Evolutionary conservation across 2,113 vertebrate species (phyloP).

Genomic region (Nansenia antarctica): DNA sequence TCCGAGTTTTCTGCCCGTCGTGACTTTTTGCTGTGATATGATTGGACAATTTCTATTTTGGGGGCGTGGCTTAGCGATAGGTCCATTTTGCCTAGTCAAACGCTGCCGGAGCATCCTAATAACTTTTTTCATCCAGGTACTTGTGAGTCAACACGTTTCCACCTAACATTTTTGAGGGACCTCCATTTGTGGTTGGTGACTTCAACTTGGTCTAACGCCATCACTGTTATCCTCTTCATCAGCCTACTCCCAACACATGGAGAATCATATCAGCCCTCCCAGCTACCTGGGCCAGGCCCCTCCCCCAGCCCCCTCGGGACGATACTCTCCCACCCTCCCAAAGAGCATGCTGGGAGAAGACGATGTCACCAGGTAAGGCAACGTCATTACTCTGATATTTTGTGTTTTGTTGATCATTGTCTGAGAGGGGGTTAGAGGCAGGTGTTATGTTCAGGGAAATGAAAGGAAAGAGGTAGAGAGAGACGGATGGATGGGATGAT

Average conservation of each 20-base stretch:
- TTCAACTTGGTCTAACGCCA: too few species aligned
- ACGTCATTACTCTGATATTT: neutral
- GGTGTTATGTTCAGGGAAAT: neutral
- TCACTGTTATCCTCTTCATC: slow-evolving; percentile 39
- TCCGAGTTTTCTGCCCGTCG: too few species aligned
- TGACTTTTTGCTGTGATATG: too few species aligned
- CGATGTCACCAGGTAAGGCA: slow-evolving; percentile 86
- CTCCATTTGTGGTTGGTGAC: too few species aligned
- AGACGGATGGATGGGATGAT: neutral
- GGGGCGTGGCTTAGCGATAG: too few species aligned
- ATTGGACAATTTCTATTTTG: too few species aligned
- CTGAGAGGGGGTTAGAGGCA: neutral
- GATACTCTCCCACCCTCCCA: slow-evolving; percentile 86
- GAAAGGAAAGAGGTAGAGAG: neutral
- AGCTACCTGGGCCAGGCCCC: slow-evolving; percentile 81
- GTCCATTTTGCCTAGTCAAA: too few species aligned
- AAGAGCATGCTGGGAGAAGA: slow-evolving; percentile 89
- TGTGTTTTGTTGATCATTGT: neutral
- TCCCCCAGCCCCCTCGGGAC: slow-evolving; percentile 78
- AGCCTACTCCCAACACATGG: slow-evolving; percentile 89
- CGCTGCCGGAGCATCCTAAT: too few species aligned
- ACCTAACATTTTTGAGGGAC: too few species aligned
- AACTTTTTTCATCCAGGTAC: too few species aligned
- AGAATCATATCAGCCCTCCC: slow-evolving; percentile 90
- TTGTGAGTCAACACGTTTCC: too few species aligned